Evolutionary conservation across 2,113 vertebrate genomes (phyloP), one percentile per base, ranked within the genome.

Genomic region (Rafetus swinhoei): DNA sequence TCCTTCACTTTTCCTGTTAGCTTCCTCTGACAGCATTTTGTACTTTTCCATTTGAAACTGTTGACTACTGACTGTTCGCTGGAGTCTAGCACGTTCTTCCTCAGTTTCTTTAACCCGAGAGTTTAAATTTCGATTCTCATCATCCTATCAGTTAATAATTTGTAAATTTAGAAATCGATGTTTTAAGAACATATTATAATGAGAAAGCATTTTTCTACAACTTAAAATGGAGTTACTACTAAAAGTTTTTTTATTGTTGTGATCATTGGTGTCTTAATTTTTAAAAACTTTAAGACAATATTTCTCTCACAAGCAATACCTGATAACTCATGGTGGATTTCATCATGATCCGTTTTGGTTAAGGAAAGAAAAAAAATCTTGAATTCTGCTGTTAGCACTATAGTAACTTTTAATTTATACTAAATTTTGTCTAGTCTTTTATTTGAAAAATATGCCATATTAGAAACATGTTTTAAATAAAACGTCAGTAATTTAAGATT

Each of bases 21-120:
- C 98, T 94, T 99, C 99, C 91, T 99, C 98, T 1, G 98, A 98
- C 91, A 99, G 95, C 57, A 62, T 93, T 98, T 98, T 98, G 91
- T 99, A 99, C 92, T 99, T 99, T 88, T 99, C 99, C 14, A 97
- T 93, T 93, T 99, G 99, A 57, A 98, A 98, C 91, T 98, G 98
- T 91, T 99, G 99, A 84, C 98, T 32, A 72, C 93, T 98, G 76
- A 97, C 88, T 39, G 97, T 98, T 96, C 95, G 98, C 94, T 99
- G 99, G 93, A 99, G 97, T 89, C 97, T 97, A 25, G 87, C 81
- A 76, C 97, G 98, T 80, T 99, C 98, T 50, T 99, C 99, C 90
- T 99, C 98, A 2, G 96, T 39, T 62, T 98, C 98, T 96, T 99
- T 99, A 7, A 99, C 93, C 93, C 86, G 98, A 88, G 95, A 97